These are phyloP conservation scores for Napeogenes inachia DNA, from an alignment of 2,888 invertebrate genomes.

Conservation along the genomic window DNA sequence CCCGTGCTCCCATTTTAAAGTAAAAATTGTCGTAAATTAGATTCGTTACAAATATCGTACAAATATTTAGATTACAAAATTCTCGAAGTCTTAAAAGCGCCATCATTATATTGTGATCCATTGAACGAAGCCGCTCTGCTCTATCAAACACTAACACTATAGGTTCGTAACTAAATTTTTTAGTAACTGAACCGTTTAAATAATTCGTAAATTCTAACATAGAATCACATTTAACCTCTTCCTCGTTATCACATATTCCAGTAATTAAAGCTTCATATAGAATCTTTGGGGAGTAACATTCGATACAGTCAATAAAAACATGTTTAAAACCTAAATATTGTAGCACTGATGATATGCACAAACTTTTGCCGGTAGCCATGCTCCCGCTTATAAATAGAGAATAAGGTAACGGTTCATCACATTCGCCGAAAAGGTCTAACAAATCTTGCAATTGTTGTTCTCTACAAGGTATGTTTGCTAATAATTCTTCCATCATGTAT, in stretches of 20 bases:
- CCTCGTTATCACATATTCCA: conserved; percentile 65
- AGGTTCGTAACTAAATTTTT: conserved; percentile 52
- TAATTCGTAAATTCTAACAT: conserved; percentile 80
- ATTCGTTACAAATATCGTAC: conserved; percentile 86
- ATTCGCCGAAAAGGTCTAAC: conserved; percentile 71
- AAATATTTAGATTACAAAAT: conserved; percentile 82
- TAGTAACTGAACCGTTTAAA: conserved; percentile 56
- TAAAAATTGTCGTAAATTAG: conserved; percentile 89
- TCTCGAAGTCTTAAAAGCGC: conserved; percentile 85
- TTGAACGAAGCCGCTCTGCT: conserved; percentile 85
- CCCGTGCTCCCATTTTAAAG: conserved; percentile 81
- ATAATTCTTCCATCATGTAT: conserved; percentile 66
- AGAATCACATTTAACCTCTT: conserved; percentile 79
- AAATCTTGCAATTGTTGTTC: conserved; percentile 67
- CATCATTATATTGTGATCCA: conserved; percentile 85
- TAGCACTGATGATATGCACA: conserved; percentile 80
- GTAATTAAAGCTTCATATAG: conserved; percentile 86
- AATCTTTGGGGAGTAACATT: conserved; percentile 86
- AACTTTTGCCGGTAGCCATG: conserved; percentile 89
- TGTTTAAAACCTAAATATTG: conserved; percentile 76
- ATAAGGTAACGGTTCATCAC: conserved; percentile 80
- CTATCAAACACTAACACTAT: conserved; percentile 86
- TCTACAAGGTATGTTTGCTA: conserved; percentile 69
- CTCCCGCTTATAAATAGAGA: conserved; percentile 89
- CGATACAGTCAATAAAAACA: conserved; percentile 86